phyloP scores from a whole-genome alignment of 2,797 vertebrate genomes.

The Xerus rutilus region DNA sequence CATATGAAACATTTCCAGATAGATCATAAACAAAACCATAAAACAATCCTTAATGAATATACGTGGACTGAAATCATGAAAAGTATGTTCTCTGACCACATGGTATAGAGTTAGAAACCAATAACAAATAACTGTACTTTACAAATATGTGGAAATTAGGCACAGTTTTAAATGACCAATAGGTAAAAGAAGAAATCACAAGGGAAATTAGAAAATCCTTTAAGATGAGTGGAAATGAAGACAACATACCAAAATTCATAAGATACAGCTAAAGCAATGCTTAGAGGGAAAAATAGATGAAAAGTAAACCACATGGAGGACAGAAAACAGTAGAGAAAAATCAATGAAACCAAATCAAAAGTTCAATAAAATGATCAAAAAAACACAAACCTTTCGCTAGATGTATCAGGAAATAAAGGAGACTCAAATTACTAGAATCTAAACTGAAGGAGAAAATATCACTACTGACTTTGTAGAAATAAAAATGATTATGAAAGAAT shows the following conservation, averaged over 20 bases:
- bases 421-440: slow-evolving; percentile 43
- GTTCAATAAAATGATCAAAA: slow-evolving; percentile 14
- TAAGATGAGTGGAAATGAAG: background rate
- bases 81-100: slow-evolving; percentile 27
- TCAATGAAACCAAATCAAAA: background rate
- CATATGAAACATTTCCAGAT: background rate
- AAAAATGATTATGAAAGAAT: slow-evolving; percentile 26
- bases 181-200: background rate
- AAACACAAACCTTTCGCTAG: slow-evolving; percentile 23
- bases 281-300: background rate
- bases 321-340: background rate
- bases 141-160: slow-evolving; percentile 26
- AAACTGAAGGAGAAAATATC: slow-evolving; percentile 11
- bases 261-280: background rate
- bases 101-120: slow-evolving; percentile 44
- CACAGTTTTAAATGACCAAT: background rate
- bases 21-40: slow-evolving; percentile 20
- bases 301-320: slow-evolving; percentile 26
- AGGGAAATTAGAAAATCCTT: background rate
- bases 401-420: background rate
- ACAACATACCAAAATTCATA: background rate
- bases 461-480: slow-evolving; percentile 44
- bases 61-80: background rate
- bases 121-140: slow-evolving; percentile 25
- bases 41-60: slow-evolving; percentile 54